A percentile compares a stretch with the other conserved stretches of the same genome.
phyloP scores from a whole-genome alignment of 2,888 invertebrate species.

The Ommatoiulus sabulosus region DNA sequence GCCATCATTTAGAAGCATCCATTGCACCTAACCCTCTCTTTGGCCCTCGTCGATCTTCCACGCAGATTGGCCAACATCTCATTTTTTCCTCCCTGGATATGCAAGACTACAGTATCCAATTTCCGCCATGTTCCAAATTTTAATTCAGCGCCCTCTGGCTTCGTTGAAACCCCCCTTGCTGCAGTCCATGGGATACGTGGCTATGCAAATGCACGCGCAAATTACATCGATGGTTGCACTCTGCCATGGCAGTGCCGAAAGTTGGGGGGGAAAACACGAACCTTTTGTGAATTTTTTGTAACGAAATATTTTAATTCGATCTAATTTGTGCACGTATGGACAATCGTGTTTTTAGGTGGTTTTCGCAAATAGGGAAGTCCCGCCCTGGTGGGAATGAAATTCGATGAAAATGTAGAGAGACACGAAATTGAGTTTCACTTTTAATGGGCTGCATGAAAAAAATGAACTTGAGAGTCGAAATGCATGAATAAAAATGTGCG shows the following conservation, averaged over 20 bases:
- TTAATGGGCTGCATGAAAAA: constrained; percentile 12
- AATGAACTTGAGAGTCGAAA: not conserved
- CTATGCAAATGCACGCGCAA: constrained; percentile 8
- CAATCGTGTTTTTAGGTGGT: not conserved
- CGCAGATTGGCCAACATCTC: not conserved
- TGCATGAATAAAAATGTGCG: not conserved
- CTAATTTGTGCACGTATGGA: not conserved
- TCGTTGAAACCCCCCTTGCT: not conserved
- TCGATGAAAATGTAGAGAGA: not conserved
- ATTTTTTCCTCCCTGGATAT: not conserved
- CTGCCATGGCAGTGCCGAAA: not conserved
- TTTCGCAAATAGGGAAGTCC: not conserved
- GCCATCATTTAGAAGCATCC: not conserved
- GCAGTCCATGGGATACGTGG: too few species aligned
- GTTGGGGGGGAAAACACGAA: not conserved
- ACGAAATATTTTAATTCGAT: not conserved
- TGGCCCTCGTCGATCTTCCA: not conserved
- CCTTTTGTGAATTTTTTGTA: not conserved
- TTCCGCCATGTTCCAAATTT: not conserved
- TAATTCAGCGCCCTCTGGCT: too few species aligned
- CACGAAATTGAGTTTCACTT: not conserved
- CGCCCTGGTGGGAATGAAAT: not conserved
- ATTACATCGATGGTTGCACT: not conserved
- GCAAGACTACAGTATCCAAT: constrained; percentile 37
- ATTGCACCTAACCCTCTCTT: not conserved